A percentile compares a stretch with the other conserved stretches of the same genome.
Conservation (phyloP, 2,797 vertebrate genomes). For the Adrianichthys oophorus region DNA sequence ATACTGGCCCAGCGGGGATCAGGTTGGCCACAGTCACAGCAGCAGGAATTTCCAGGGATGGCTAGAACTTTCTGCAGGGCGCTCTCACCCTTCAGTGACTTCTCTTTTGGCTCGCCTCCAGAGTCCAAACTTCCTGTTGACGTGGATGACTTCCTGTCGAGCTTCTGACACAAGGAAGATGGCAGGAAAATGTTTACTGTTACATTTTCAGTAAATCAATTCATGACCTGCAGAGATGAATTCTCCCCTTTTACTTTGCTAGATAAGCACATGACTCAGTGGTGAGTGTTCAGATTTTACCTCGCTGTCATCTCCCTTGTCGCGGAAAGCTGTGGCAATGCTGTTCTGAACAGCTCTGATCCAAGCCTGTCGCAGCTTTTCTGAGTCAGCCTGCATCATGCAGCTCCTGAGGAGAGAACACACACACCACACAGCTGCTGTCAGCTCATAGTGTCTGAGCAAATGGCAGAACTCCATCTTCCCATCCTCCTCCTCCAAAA, state of each 20-base stretch:
- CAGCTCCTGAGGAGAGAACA: conserved; percentile 84
- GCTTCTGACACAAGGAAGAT: conserved; percentile 73
- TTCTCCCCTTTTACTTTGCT: too few relatives aligned
- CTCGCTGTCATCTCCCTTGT: conserved; percentile 90
- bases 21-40: conserved; percentile 92
- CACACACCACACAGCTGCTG: conserved; percentile 37
- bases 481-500: not conserved
- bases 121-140: conserved; percentile 92
- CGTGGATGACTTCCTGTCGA: conserved; percentile 91
- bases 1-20: conserved; percentile 99
- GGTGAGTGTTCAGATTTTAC: conserved; percentile 63
- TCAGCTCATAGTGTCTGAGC: not conserved
- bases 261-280: not conserved
- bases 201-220: too few relatives aligned
- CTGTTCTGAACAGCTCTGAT: conserved; percentile 98
- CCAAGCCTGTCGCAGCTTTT: conserved; percentile 95
- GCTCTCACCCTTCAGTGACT: conserved; percentile 89
- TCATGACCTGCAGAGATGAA: too few relatives aligned
- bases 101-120: conserved; percentile 87
- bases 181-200: not conserved
- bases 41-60: conserved; percentile 88
- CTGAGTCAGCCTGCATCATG: conserved; percentile 97
- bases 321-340: conserved; percentile 95
- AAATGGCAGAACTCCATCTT: conserved; percentile 12
- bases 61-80: conserved; percentile 90